These are phyloP conservation scores for Craniophora ligustri DNA, from an alignment of 2,888 invertebrate species.

Conservation along the genomic window DNA sequence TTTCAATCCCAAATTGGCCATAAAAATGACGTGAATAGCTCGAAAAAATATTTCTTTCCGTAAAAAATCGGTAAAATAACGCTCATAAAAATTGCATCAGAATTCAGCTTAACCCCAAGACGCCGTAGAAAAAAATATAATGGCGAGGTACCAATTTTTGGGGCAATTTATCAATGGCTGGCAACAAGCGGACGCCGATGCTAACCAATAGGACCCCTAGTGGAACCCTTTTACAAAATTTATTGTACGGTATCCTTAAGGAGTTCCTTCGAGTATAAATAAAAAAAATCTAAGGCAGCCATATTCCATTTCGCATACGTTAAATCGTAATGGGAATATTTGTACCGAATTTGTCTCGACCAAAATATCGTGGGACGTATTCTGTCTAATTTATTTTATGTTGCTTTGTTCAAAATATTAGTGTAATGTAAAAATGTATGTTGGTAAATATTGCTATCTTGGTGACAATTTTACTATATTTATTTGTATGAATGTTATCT, in stretches of 20 bases:
- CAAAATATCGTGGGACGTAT: conserved; percentile 13
- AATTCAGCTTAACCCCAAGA: conserved; percentile 26
- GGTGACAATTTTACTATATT: neutral
- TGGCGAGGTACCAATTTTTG: conserved; percentile 36
- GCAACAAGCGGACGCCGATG: conserved; percentile 53
- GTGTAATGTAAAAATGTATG: conserved; percentile 1
- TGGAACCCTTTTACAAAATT: conserved; percentile 63
- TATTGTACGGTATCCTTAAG: conserved; percentile 61
- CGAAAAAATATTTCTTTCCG: neutral
- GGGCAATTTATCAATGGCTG: conserved; percentile 55
- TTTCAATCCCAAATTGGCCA: neutral
- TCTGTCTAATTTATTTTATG: conserved; percentile 9
- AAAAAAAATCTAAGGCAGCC: conserved; percentile 52
- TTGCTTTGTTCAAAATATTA: conserved; percentile 2
- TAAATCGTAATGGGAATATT: conserved; percentile 41
- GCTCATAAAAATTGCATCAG: conserved; percentile 30
- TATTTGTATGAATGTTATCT: neutral
- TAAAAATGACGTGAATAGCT: neutral
- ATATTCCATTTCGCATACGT: conserved; percentile 53
- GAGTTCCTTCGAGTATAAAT: conserved; percentile 53
- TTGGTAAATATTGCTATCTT: conserved; percentile 4
- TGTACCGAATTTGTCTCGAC: conserved; percentile 29
- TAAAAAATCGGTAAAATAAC: conserved; percentile 12
- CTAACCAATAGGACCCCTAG: conserved; percentile 60
- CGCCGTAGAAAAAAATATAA: conserved; percentile 26